Conservation (phyloP, 23 tunicate genomes). For the Trididemnum nubilum region DNA sequence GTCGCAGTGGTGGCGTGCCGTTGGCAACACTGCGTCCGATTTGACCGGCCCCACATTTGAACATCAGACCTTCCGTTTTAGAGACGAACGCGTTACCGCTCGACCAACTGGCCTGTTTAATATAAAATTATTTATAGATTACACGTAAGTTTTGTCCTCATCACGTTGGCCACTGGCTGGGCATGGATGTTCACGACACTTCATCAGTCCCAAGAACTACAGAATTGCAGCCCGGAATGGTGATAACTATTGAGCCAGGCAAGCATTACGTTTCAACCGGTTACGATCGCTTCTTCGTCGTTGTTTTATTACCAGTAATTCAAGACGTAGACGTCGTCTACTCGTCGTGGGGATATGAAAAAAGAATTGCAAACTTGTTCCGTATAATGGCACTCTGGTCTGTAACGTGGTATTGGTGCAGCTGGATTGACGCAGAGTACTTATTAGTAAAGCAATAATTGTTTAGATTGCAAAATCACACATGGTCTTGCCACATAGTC, state of each 20-base stretch:
- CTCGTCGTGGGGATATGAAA: no score
- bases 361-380: no score
- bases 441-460: no score
- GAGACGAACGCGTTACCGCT: background rate
- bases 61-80: background rate
- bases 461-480: no score
- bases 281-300: no score
- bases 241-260: constrained; percentile 95
- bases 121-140: constrained; percentile 23
- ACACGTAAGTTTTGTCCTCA: constrained; percentile 84
- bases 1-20: background rate
- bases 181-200: constrained; percentile 95
- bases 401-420: no score
- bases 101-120: background rate
- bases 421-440: no score
- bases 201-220: constrained; percentile 41
- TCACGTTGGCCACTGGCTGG: constrained; percentile 95
- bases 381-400: no score
- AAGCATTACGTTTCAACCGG: background rate
- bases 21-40: background rate
- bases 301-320: no score
- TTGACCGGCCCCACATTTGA: background rate
- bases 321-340: no score
- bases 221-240: constrained; percentile 73
- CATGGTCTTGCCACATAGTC: no score